Conservation (phyloP, 2,113 vertebrate species). For the Cercocebus atys region DNA sequence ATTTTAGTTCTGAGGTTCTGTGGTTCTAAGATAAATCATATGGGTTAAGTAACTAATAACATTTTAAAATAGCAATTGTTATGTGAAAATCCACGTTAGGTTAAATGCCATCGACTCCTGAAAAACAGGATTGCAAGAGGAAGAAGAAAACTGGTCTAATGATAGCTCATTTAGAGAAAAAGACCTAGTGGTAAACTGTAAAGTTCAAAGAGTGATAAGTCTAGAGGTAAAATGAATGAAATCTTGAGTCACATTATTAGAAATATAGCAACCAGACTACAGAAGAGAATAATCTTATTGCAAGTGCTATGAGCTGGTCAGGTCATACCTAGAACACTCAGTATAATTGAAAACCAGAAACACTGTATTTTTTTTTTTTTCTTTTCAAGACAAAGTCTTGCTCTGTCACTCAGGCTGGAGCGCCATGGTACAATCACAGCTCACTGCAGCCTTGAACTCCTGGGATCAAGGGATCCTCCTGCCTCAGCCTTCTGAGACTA, state of each 20-base stretch:
- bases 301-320: neutral
- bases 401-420: too few relatives aligned
- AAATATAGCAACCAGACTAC: neutral
- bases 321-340: neutral
- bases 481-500: too few relatives aligned
- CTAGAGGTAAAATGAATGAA: neutral
- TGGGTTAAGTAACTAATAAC: neutral
- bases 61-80: slow-evolving; percentile 3
- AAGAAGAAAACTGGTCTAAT: neutral
- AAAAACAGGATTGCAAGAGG: neutral
- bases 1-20: neutral
- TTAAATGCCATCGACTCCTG: neutral
- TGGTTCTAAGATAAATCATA: neutral
- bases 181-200: neutral
- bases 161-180: neutral
- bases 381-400: too few relatives aligned
- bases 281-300: neutral
- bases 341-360: neutral
- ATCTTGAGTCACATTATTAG: neutral
- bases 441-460: too few relatives aligned
- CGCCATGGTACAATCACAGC: too few relatives aligned
- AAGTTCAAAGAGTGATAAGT: neutral
- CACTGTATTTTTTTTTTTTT: too few relatives aligned
- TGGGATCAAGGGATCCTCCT: too few relatives aligned
- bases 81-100: neutral